phyloP scores from a whole-genome alignment of 1,140 invertebrate genomes.

The Pantala flavescens region DNA sequence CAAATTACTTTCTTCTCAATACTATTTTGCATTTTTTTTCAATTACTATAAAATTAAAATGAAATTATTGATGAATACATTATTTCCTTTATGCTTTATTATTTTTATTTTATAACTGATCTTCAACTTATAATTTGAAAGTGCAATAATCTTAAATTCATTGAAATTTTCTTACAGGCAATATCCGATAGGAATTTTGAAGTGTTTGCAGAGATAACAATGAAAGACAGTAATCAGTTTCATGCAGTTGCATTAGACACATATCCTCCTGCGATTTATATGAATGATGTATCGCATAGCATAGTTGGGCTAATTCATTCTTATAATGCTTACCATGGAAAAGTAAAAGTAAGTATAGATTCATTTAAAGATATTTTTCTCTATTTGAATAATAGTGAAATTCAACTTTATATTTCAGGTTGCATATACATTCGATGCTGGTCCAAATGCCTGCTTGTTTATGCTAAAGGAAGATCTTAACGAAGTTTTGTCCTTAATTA shows the following conservation, averaged over 20 bases:
- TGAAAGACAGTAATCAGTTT: conserved; percentile 96
- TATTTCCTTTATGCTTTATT: no score
- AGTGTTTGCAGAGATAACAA: conserved; percentile 84
- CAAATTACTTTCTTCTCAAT: no score
- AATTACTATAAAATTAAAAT: no score
- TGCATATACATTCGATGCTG: conserved; percentile 96
- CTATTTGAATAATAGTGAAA: neutral
- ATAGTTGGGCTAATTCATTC: conserved; percentile 72
- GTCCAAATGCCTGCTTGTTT: conserved; percentile 91
- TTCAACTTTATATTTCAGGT: conserved; percentile 40
- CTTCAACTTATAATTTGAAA: no score
- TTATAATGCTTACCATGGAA: conserved; percentile 59
- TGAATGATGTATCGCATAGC: conserved; percentile 76
- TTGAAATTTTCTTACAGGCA: conserved; percentile 39
- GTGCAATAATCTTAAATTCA: no score
- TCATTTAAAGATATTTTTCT: neutral
- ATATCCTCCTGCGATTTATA: conserved; percentile 85
- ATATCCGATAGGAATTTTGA: conserved; percentile 73
- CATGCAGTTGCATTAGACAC: conserved; percentile 92
- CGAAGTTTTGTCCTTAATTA: conserved; percentile 50
- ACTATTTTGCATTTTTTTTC: no score
- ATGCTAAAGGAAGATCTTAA: conserved; percentile 65
- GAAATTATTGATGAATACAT: no score
- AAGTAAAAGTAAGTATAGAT: conserved; percentile 44
- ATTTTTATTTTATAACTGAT: no score